A percentile compares a stretch with the other conserved stretches of the same genome.
Evolutionary conservation across 2,113 vertebrate genomes (phyloP).

Genomic region (Xenus cinereus): DNA sequence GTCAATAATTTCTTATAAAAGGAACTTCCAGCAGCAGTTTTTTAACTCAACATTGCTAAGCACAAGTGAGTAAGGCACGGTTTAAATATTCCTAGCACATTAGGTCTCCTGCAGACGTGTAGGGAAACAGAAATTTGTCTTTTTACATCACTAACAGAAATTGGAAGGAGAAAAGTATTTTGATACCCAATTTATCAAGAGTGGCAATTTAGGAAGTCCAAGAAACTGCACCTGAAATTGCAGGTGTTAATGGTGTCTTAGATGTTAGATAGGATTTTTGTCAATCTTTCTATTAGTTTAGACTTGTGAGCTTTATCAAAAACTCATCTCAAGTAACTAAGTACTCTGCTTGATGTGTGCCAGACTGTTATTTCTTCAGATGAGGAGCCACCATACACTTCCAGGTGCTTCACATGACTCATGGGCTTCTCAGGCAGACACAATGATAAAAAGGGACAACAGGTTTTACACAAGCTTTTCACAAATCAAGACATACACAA

Average conservation of each 20-base stretch:
- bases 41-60: not conserved
- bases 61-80: not conserved
- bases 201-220: not conserved
- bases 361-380: not conserved
- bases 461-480: not conserved
- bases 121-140: not conserved
- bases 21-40: not conserved
- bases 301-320: not conserved
- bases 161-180: not conserved
- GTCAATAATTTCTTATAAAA: not conserved
- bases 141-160: not conserved
- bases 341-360: fast-evolving
- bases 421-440: not conserved
- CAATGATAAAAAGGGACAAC: not conserved
- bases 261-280: not conserved
- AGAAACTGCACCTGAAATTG: not conserved
- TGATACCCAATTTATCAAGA: not conserved
- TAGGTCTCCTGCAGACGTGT: not conserved
- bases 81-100: not conserved
- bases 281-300: not conserved
- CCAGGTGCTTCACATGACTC: not conserved
- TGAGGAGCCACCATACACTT: not conserved
- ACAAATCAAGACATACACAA: not conserved
- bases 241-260: not conserved
- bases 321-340: not conserved